phyloP scores from a whole-genome alignment of 2,888 invertebrate genomes.

The Dolomedes plantarius region DNA sequence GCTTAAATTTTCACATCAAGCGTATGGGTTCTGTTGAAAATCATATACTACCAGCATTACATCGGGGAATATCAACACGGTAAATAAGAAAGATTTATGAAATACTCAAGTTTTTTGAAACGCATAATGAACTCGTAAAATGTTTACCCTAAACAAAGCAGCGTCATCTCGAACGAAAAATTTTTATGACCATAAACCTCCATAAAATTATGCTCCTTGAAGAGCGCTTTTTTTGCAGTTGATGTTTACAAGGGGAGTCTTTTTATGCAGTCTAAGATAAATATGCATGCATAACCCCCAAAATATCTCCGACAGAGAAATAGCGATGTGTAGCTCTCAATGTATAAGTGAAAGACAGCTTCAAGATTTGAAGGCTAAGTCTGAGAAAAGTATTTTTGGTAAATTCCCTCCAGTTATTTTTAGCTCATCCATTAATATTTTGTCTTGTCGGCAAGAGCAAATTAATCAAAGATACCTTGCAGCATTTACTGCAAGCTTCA shows the following conservation, averaged over 20 bases:
- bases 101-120: neutral
- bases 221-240: neutral
- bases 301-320: constrained; percentile 3
- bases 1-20: too few species aligned
- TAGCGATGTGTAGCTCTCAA: neutral
- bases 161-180: neutral
- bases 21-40: too few species aligned
- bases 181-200: neutral
- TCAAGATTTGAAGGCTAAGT: neutral
- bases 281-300: constrained; percentile 11
- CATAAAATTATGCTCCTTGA: neutral
- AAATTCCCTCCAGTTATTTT: neutral
- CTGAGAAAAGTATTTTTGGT: neutral
- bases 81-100: neutral
- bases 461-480: too few species aligned
- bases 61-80: neutral
- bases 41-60: neutral
- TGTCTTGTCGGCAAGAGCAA: neutral
- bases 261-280: constrained; percentile 8
- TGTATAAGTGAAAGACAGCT: constrained; percentile 16
- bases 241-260: neutral
- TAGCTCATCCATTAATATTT: neutral
- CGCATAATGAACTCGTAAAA: neutral
- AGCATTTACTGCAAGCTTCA: too few species aligned
- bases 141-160: neutral